Conservation (phyloP, 2,797 vertebrate species). For the Okamejei kenojei region DNA sequence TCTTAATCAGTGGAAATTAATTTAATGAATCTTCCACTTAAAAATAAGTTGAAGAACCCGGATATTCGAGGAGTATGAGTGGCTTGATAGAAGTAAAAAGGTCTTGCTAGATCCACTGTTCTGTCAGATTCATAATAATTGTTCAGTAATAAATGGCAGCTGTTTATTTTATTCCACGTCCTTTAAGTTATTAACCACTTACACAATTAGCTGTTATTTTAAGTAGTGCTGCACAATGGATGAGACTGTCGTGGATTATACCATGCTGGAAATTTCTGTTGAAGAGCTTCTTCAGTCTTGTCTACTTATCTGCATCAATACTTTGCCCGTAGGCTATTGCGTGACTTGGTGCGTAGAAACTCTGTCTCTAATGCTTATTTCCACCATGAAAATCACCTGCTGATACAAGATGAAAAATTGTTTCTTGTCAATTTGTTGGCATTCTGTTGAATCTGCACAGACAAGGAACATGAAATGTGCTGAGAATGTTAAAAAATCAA, state of each 20-base stretch:
- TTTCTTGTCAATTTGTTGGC: background rate
- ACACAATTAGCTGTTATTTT: background rate
- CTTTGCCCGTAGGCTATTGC: background rate
- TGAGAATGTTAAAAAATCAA: background rate
- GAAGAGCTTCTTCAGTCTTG: background rate
- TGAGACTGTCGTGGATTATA: background rate
- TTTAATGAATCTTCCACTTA: background rate
- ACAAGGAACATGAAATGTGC: background rate
- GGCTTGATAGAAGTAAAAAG: background rate
- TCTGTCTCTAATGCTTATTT: background rate
- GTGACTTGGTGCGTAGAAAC: background rate
- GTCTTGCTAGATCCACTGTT: background rate
- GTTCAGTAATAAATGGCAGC: background rate
- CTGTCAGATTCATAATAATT: background rate
- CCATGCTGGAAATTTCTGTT: background rate
- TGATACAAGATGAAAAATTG: background rate
- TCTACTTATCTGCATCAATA: background rate
- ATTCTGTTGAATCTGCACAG: background rate
- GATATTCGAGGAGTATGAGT: background rate
- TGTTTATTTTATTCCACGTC: background rate
- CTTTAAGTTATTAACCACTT: background rate
- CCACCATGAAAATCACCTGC: background rate
- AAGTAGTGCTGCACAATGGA: background rate
- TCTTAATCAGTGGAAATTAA: no score
- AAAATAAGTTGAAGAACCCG: background rate